Conservation (phyloP, 2,113 vertebrate genomes). For the Penelope pileata region DNA sequence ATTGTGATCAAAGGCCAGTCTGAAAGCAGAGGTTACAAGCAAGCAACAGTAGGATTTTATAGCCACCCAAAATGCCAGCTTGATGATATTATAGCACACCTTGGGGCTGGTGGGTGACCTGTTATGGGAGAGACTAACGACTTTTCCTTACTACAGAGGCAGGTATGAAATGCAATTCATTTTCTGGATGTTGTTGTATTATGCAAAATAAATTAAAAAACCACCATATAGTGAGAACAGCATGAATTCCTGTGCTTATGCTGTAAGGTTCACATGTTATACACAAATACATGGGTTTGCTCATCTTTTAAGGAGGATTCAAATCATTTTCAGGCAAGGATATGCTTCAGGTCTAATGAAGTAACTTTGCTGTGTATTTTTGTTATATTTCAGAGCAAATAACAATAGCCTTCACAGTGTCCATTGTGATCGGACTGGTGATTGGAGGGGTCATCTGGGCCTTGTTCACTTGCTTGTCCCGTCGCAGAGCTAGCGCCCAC, state of each 20-base stretch:
- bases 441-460: constrained; percentile 89
- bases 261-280: not conserved
- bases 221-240: not conserved
- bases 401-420: constrained; percentile 92
- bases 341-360: not conserved
- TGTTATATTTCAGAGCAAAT: constrained; percentile 83
- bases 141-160: not conserved
- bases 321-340: not conserved
- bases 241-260: not conserved
- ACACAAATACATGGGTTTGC: accelerated
- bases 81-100: not conserved
- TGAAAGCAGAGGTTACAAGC: not conserved
- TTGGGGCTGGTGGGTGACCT: not conserved
- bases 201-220: not conserved
- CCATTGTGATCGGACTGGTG: constrained; percentile 88
- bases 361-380: not conserved
- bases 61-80: not conserved
- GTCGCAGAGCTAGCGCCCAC: constrained; percentile 87
- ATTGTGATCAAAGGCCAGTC: not conserved
- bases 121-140: not conserved
- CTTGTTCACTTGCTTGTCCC: constrained; percentile 86
- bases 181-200: not conserved
- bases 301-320: not conserved
- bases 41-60: not conserved
- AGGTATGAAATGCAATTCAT: not conserved